Evolutionary conservation across 1,140 invertebrate genomes (phyloP), one percentile per base, ranked within the genome.

Genomic region (Apis laboriosa): DNA sequence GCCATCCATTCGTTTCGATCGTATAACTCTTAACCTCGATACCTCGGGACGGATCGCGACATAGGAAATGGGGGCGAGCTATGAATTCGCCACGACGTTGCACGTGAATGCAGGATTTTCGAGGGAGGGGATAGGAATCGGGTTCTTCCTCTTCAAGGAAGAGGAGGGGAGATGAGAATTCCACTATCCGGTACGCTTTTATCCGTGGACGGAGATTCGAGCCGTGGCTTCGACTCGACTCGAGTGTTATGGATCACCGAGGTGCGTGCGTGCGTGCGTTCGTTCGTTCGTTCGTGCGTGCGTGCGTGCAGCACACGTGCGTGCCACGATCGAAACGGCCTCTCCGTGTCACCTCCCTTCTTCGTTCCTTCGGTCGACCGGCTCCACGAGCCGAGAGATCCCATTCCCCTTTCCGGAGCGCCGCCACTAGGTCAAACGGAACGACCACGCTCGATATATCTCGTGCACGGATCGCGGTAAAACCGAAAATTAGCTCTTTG

Each of bases 241-340:
- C 34, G 34, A 92, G 76, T 80, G 87, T 92, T 93, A 92, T 93
- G 92, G 90, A 93, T 93, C 90, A 92, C 90, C 86, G 53, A 75
- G 80, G 86, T 90, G 81, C 79, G 77, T 89, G 71, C 64, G 66
- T 74, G 60, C 49, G 68, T 76, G 21, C 67, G 49, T 70, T 21
- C 8, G n/a, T 80, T 12, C 49, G 87, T 84, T 34, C 43, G 24
- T 76, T 4, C 34, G 34, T 43, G 2, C 34, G 34, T 43, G 66
- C 66, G 85, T 82, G 51, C 82, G 64, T 80, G 77, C 77, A 72
- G 34, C 58, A 83, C 83, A 85, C 85, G 77, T 87, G 90, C 87
- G 87, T 89, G 88, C 68, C 77, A 43, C 73, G 71, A 67, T 12
- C 73, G 71, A 72, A 81, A 81, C 84, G 77, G 71, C 71, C 75